Percentiles rank a stretch among this genome's conserved stretches.
Conservation (phyloP, 2,888 invertebrate genomes). For the Tetragonula carbonaria region DNA sequence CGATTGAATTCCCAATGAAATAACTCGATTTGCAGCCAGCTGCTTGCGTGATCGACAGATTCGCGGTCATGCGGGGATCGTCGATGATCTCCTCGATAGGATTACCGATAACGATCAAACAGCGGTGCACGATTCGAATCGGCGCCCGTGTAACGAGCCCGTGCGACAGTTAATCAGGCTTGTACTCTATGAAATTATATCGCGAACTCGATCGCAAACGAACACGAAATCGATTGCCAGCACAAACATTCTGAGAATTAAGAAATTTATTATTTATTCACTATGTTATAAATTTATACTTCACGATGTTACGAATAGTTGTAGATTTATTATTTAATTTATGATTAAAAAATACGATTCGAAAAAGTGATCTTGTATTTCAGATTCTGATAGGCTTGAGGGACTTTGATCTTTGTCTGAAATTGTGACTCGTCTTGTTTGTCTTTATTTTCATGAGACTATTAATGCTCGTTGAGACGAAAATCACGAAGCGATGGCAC, state of each 20-base stretch:
- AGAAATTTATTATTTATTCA: no score
- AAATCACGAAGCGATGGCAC: no score
- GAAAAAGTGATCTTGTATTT: no score
- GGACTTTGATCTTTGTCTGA: no score
- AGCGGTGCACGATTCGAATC: constrained; percentile 46
- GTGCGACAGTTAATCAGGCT: not conserved
- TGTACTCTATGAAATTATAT: not conserved
- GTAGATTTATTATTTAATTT: no score
- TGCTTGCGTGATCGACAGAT: constrained; percentile 4
- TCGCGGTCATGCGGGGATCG: not conserved
- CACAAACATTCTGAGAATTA: no score
- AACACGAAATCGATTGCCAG: not conserved
- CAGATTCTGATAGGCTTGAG: no score
- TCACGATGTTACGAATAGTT: no score
- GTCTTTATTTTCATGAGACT: no score
- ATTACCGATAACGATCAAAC: constrained; percentile 38
- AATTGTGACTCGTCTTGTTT: no score
- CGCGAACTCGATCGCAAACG: not conserved
- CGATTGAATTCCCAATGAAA: not conserved
- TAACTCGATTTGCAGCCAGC: not conserved
- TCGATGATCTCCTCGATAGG: not conserved
- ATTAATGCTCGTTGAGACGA: no score
- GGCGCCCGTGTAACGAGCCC: constrained; percentile 12
- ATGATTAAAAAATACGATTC: not conserved
- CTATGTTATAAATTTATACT: no score